Conservation (phyloP, 2,888 invertebrate species). For the Erebia ligea region DNA sequence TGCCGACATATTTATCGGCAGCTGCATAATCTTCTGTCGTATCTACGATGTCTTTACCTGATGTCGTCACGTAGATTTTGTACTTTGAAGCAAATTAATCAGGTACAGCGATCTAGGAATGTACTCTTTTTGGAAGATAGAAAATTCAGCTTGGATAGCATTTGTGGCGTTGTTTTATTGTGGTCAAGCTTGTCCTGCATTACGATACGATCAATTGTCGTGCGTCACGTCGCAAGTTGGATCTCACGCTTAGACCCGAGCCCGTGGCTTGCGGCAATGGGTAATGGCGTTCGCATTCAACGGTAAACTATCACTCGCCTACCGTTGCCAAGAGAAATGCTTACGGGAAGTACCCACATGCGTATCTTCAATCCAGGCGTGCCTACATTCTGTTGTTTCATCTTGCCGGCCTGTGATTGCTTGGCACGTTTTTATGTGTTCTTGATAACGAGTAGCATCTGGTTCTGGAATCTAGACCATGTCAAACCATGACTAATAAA, state of each 20-base stretch:
- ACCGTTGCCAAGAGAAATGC: conserved; percentile 26
- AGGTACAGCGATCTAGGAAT: too few species aligned
- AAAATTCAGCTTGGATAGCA: too few species aligned
- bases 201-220: too few species aligned
- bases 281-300: conserved; percentile 34
- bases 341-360: conserved; percentile 17
- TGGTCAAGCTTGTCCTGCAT: too few species aligned
- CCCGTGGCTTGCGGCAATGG: conserved; percentile 17
- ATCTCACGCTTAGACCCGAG: neutral
- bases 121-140: too few species aligned
- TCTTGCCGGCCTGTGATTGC: conserved; percentile 1
- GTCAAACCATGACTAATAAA: neutral
- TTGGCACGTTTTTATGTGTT: neutral
- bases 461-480: neutral
- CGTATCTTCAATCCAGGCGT: conserved; percentile 4
- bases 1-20: too few species aligned
- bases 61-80: too few species aligned
- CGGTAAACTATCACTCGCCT: conserved; percentile 36
- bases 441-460: neutral
- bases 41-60: too few species aligned
- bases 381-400: conserved; percentile 16
- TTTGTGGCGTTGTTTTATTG: too few species aligned
- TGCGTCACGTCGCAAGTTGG: neutral
- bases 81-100: too few species aligned
- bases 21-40: too few species aligned